Conservation (phyloP, 2,888 invertebrate genomes). For the Barypeithes pellucidus region DNA sequence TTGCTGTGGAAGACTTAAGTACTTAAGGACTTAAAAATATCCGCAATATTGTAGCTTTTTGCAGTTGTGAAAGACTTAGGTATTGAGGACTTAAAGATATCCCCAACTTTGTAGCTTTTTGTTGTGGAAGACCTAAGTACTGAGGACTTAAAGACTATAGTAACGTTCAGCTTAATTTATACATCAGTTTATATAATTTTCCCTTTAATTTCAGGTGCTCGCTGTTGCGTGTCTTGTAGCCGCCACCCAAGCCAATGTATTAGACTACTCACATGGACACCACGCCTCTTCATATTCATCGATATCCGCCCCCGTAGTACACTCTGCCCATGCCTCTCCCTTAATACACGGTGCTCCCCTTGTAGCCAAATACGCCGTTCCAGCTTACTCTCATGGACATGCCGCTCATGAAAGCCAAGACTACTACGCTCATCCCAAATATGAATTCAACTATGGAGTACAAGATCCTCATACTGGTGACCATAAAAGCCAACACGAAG, state of each 20-base stretch:
- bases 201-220: constrained; percentile 52
- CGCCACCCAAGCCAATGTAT: constrained; percentile 57
- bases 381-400: constrained; percentile 51
- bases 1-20: too few relatives aligned
- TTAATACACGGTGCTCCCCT: constrained; percentile 58
- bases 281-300: constrained; percentile 40
- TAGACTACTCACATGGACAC: constrained; percentile 51
- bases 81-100: too few relatives aligned
- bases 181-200: too few relatives aligned
- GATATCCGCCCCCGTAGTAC: constrained; percentile 41
- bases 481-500: constrained; percentile 75
- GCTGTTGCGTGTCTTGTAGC: constrained; percentile 56
- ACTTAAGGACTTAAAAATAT: too few relatives aligned
- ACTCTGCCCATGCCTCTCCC: constrained; percentile 42
- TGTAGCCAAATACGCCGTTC: constrained; percentile 55
- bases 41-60: too few relatives aligned
- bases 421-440: constrained; percentile 74
- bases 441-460: constrained; percentile 74
- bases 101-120: too few relatives aligned
- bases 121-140: too few relatives aligned
- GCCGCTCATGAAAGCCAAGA: constrained; percentile 62
- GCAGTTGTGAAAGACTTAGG: too few relatives aligned
- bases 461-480: constrained; percentile 76
- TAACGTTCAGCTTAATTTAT: too few relatives aligned
- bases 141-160: too few relatives aligned